A percentile compares a stretch with the other conserved stretches of the same genome.
These are phyloP conservation scores for Microplitis mediator DNA, from an alignment of 1,140 invertebrate genomes.

Conservation along the genomic window DNA sequence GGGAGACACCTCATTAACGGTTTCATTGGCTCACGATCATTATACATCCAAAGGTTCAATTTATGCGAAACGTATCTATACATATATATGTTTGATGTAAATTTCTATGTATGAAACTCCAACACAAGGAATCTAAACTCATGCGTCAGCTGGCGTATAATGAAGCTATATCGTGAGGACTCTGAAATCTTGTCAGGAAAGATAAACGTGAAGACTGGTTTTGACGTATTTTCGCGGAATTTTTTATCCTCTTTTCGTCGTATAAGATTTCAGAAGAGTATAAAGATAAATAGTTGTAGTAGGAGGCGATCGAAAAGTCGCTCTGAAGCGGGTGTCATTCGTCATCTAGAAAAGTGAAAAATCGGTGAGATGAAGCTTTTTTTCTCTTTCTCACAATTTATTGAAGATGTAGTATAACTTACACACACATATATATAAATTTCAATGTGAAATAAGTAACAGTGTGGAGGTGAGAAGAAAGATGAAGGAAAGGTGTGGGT, in stretches of 20 bases:
- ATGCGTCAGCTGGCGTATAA: background rate
- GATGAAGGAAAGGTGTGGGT: conserved; percentile 33
- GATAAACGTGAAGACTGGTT: background rate
- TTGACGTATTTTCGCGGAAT: conserved; percentile 4
- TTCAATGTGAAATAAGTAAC: conserved; percentile 13
- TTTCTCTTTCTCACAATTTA: background rate
- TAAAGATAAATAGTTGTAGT: no score
- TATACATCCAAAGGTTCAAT: background rate
- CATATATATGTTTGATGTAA: background rate
- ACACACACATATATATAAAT: no score
- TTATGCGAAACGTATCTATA: background rate
- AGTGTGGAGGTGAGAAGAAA: conserved; percentile 29
- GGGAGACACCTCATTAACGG: background rate
- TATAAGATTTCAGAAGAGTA: background rate
- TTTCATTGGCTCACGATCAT: background rate
- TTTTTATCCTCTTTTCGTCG: background rate
- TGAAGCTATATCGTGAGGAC: background rate
- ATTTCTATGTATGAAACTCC: background rate
- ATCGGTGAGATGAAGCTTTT: conserved; percentile 30
- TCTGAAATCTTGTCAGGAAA: background rate
- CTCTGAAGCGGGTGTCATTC: background rate
- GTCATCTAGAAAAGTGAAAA: conserved; percentile 40
- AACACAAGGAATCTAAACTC: background rate
- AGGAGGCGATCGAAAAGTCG: conserved; percentile 9
- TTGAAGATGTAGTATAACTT: conserved; percentile 18